Percentiles rank a stretch among this genome's conserved stretches.
Conservation (phyloP, 2,888 invertebrate species). For the Tetragonisca angustula region DNA sequence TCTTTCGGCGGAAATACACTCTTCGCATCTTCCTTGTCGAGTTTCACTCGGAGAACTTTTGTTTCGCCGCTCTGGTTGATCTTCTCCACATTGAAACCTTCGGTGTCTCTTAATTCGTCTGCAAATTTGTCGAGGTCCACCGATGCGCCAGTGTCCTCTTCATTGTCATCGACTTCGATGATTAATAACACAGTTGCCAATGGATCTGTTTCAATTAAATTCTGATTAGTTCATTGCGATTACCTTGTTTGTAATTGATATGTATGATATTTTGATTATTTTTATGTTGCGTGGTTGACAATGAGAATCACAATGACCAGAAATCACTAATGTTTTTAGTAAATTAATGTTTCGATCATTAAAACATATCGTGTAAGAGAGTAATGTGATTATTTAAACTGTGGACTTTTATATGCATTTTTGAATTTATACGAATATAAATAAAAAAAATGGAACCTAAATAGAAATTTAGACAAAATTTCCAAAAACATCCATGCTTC, state of each 20-base stretch:
- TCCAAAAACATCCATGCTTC: too few species aligned
- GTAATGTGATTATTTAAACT: neutral
- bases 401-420: too few species aligned
- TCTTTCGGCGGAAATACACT: slow-evolving; percentile 17
- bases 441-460: too few species aligned
- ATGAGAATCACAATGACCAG: neutral
- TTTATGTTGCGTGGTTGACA: neutral
- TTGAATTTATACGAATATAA: too few species aligned
- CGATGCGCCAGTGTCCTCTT: slow-evolving; percentile 50
- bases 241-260: neutral
- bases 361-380: neutral
- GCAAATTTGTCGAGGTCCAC: slow-evolving; percentile 79
- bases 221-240: neutral
- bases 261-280: neutral
- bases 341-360: neutral
- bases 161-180: slow-evolving; percentile 77
- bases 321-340: neutral
- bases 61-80: slow-evolving; percentile 73
- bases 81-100: slow-evolving; percentile 77
- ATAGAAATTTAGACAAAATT: too few species aligned
- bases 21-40: slow-evolving; percentile 60
- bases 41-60: slow-evolving; percentile 73
- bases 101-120: slow-evolving; percentile 72
- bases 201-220: slow-evolving; percentile 70
- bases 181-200: slow-evolving; percentile 77